A percentile compares a stretch with the other conserved stretches of the same genome.
Evolutionary conservation across 2,797 vertebrate genomes (phyloP).

Genomic region (Acanthornis magna): DNA sequence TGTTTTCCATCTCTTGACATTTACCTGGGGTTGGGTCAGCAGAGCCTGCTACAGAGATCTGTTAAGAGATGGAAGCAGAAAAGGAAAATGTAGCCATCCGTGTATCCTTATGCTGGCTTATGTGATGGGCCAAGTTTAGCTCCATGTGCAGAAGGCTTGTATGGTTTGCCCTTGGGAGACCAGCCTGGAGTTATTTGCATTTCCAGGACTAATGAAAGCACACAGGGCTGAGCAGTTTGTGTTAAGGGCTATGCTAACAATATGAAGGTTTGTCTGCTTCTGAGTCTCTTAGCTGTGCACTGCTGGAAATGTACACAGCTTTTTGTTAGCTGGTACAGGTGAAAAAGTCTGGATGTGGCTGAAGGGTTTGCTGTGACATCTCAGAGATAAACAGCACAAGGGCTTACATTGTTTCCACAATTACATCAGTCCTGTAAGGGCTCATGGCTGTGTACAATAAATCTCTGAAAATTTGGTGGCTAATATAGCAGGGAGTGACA

Average conservation of each 20-base stretch:
- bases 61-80: background rate
- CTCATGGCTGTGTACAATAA: background rate
- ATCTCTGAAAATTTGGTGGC: background rate
- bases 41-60: background rate
- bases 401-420: background rate
- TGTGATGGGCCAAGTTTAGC: background rate
- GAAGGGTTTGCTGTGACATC: background rate
- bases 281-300: background rate
- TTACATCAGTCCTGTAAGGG: background rate
- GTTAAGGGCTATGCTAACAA: background rate
- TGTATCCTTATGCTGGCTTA: background rate
- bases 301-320: background rate
- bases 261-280: background rate
- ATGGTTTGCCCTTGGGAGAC: background rate
- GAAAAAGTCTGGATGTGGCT: background rate
- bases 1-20: background rate
- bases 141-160: background rate
- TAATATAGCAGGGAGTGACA: background rate
- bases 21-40: background rate
- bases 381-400: background rate
- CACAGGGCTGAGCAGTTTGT: background rate
- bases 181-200: background rate
- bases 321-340: background rate
- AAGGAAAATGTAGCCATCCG: background rate
- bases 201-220: background rate